These are phyloP conservation scores for Callipepla squamata DNA, from an alignment of 2,113 vertebrate genomes.

Conservation along the genomic window DNA sequence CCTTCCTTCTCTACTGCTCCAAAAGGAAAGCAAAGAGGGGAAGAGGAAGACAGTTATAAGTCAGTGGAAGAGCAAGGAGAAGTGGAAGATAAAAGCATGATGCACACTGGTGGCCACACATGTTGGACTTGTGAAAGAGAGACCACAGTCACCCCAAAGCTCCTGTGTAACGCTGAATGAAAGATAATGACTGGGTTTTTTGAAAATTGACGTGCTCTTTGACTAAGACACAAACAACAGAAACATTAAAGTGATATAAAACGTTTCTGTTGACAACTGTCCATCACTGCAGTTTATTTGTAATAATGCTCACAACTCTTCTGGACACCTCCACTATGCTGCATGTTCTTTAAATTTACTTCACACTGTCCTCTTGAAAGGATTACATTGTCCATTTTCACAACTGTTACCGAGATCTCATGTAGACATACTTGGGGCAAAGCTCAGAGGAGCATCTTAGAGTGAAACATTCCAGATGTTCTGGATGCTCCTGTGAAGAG, in stretches of 20 bases:
- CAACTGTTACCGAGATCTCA: not conserved
- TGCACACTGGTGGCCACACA: not conserved
- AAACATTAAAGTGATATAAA: not conserved
- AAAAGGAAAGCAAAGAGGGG: not conserved
- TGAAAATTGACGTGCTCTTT: accelerated
- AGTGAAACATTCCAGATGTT: not conserved
- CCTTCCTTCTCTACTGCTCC: not conserved
- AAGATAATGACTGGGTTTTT: not conserved
- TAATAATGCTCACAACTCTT: not conserved
- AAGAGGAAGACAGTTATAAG: not conserved
- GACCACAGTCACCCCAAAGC: not conserved
- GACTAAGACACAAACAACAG: not conserved
- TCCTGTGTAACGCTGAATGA: not conserved
- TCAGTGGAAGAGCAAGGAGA: not conserved
- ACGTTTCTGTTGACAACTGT: not conserved
- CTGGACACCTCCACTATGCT: not conserved
- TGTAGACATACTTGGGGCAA: not conserved
- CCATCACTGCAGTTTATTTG: not conserved
- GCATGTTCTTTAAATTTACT: not conserved
- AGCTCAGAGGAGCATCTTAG: not conserved
- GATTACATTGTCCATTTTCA: not conserved
- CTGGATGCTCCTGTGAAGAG: not conserved
- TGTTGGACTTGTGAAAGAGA: not conserved
- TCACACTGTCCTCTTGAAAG: not conserved
- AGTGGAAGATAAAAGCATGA: accelerated